phyloP scores from a whole-genome alignment of 92 coral and sea anemone species.

The Epizoanthus fatuus region DNA sequence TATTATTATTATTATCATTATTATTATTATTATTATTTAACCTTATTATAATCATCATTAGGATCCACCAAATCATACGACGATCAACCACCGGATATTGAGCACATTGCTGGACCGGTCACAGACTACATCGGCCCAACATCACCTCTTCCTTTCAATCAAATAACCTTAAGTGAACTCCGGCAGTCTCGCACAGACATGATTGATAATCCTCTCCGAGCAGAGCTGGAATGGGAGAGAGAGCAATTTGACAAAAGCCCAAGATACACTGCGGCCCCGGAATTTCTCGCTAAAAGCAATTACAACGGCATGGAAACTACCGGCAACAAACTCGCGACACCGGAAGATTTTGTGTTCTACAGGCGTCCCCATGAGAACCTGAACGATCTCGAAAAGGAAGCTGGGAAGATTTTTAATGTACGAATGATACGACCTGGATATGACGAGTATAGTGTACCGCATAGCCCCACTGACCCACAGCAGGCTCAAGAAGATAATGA shows the following conservation, averaged over 20 bases:
- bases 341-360: slow-evolving; percentile 37
- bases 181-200: slow-evolving; percentile 47
- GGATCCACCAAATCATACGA: slow-evolving; percentile 4
- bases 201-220: slow-evolving; percentile 41
- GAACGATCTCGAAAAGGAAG: slow-evolving; percentile 40
- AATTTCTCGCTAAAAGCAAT: background rate
- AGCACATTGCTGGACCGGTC: slow-evolving; percentile 26
- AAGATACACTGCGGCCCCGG: slow-evolving; percentile 23
- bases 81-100: slow-evolving; percentile 7
- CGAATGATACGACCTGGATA: slow-evolving; percentile 35
- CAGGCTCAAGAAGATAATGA: background rate
- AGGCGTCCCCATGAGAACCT: slow-evolving; percentile 32
- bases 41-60: background rate
- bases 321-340: slow-evolving; percentile 29
- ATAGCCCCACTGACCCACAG: background rate
- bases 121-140: background rate
- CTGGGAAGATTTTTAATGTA: slow-evolving; percentile 37
- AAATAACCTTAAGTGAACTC: slow-evolving; percentile 19
- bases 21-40: too few relatives aligned
- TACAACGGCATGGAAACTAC: slow-evolving; percentile 35
- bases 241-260: slow-evolving; percentile 17
- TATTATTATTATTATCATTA: too few relatives aligned
- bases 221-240: slow-evolving; percentile 43
- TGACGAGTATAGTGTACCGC: slow-evolving; percentile 29
- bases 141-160: slow-evolving; percentile 7